Conservation (phyloP, 2,888 invertebrate species). For the Erebia palarica region DNA sequence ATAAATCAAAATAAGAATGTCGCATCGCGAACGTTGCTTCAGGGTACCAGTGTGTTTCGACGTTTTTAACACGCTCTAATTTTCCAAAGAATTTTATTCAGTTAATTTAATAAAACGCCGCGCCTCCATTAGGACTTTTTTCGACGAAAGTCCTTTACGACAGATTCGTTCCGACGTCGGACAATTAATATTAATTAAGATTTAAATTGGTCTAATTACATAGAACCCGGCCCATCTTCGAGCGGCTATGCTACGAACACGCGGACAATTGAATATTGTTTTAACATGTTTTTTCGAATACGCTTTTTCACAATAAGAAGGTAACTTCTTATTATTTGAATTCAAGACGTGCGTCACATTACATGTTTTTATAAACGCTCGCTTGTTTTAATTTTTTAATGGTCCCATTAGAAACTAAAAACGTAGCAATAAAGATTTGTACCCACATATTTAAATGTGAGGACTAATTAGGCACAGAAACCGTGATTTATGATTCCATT, state of each 20-base stretch:
- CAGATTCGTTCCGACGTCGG: constrained; percentile 79
- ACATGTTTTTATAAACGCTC: constrained; percentile 10
- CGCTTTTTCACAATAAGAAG: constrained; percentile 9
- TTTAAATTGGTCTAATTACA: constrained; percentile 83
- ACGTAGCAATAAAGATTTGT: constrained; percentile 26
- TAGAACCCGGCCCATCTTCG: constrained; percentile 73
- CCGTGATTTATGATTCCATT: constrained; percentile 39
- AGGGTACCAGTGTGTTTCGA: background rate
- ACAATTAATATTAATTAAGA: constrained; percentile 83
- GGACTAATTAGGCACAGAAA: constrained; percentile 35
- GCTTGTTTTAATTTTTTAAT: constrained; percentile 19
- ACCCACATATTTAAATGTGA: constrained; percentile 26
- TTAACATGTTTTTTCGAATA: constrained; percentile 43
- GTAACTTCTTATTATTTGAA: background rate
- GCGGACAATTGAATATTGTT: constrained; percentile 54
- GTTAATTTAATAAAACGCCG: constrained; percentile 55
- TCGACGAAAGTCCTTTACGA: constrained; percentile 69
- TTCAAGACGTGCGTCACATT: constrained; percentile 3
- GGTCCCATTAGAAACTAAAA: constrained; percentile 19
- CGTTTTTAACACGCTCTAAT: constrained; percentile 14
- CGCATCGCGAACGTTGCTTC: background rate
- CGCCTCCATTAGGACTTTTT: constrained; percentile 58
- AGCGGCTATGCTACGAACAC: constrained; percentile 59
- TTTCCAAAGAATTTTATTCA: constrained; percentile 42
- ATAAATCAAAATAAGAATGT: background rate